Percentiles rank a stretch among this genome's conserved stretches.
Conservation (phyloP, 2,797 vertebrate species). For the Salmo trutta region DNA sequence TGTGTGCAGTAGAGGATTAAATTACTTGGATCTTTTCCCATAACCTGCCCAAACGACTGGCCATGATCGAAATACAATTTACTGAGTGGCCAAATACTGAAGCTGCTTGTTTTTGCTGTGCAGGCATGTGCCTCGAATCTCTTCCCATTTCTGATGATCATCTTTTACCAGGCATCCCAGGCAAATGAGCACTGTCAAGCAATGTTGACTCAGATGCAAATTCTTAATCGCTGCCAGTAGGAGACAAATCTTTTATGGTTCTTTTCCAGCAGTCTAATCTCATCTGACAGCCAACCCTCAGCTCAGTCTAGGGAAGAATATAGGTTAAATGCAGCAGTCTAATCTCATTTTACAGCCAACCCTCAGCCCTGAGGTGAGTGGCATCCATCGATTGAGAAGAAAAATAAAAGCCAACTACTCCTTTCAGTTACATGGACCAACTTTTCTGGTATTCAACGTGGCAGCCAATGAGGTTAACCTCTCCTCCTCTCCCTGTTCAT, state of each 20-base stretch:
- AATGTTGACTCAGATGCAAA: constrained; percentile 54
- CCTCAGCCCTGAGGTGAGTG: background rate
- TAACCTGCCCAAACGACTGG: constrained; percentile 8
- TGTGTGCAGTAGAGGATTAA: background rate
- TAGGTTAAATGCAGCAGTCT: background rate
- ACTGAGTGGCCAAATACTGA: background rate
- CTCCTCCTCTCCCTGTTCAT: background rate
- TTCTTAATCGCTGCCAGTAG: constrained; percentile 52
- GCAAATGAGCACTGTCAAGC: constrained; percentile 39
- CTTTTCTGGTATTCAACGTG: background rate
- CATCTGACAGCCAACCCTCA: background rate
- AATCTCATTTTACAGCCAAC: background rate
- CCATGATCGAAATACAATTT: background rate
- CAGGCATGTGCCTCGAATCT: constrained; percentile 18
- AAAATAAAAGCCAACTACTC: background rate
- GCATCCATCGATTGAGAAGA: background rate
- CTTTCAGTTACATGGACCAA: background rate
- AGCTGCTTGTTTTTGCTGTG: background rate
- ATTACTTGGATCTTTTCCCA: constrained; percentile 3
- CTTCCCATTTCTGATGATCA: constrained; percentile 27
- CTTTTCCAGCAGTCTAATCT: background rate
- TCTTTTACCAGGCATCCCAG: constrained; percentile 29
- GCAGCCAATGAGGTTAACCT: background rate
- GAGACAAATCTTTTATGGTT: background rate
- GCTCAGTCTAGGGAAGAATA: no score